These are phyloP conservation scores for Petrocephalus zakoni DNA, from an alignment of 2,113 vertebrate genomes.

Conservation along the genomic window DNA sequence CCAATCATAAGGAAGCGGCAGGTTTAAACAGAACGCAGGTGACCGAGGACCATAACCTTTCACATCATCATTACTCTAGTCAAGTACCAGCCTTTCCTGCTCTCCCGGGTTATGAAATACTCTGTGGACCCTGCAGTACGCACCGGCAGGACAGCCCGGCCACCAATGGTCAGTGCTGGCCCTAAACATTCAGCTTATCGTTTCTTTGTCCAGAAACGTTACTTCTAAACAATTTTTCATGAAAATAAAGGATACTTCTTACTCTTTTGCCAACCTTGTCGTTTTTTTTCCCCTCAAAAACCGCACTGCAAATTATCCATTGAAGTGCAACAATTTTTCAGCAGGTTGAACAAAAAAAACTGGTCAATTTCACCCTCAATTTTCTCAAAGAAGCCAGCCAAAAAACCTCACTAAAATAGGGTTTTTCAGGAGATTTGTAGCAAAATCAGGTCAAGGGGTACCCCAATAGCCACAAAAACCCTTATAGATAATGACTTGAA, in stretches of 20 bases:
- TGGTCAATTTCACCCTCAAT: neutral
- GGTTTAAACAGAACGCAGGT: neutral
- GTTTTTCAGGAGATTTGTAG: neutral
- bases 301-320: neutral
- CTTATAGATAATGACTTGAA: neutral
- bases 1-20: neutral
- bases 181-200: neutral
- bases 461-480: neutral
- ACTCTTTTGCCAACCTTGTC: neutral
- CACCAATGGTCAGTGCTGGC: neutral
- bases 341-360: neutral
- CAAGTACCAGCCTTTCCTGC: neutral
- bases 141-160: neutral
- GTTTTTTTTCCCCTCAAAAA: neutral
- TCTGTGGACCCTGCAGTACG: neutral
- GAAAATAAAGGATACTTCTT: neutral
- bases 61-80: neutral
- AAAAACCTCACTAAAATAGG: neutral
- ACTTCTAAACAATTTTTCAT: neutral
- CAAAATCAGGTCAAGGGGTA: too few species aligned
- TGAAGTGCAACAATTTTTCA: neutral
- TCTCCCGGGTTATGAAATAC: neutral
- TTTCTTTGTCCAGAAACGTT: neutral
- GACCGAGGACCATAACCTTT: neutral
- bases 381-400: neutral